Percentiles rank a stretch among this genome's conserved stretches.
These are phyloP conservation scores for Galaxea fascicularis DNA, from an alignment of 92 coral and sea anemone species.

Conservation along the genomic window DNA sequence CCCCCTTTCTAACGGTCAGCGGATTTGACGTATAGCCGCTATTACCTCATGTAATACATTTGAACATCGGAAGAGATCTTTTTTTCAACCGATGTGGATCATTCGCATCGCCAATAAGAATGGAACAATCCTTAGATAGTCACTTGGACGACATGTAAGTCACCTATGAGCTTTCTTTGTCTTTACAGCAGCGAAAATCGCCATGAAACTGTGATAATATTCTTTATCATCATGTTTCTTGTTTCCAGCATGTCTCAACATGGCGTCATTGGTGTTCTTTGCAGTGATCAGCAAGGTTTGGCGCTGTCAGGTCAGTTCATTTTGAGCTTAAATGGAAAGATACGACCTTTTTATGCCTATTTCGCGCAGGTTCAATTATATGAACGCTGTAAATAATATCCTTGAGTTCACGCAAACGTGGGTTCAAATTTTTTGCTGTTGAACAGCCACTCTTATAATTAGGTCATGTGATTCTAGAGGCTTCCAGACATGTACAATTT, in stretches of 20 bases:
- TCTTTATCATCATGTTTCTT: not conserved
- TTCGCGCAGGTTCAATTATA: too few species aligned
- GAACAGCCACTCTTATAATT: too few species aligned
- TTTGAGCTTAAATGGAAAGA: not conserved
- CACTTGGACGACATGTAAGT: slow-evolving; percentile 87
- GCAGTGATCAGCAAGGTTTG: slow-evolving; percentile 91
- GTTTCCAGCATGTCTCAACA: slow-evolving; percentile 82
- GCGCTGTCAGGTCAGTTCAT: slow-evolving; percentile 77
- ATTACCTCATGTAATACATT: not conserved
- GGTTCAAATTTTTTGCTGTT: too few species aligned
- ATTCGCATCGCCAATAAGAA: slow-evolving; percentile 10
- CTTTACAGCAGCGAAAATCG: not conserved
- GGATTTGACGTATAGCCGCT: not conserved
- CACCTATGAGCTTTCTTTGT: not conserved
- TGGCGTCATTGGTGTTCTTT: slow-evolving; percentile 94
- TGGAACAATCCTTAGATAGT: slow-evolving; percentile 83
- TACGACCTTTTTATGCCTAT: not conserved
- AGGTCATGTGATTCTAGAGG: too few species aligned
- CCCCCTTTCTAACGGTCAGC: too few species aligned
- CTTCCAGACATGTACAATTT: too few species aligned
- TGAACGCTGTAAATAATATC: too few species aligned
- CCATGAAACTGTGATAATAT: not conserved
- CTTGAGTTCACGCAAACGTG: too few species aligned
- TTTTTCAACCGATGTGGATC: too few species aligned
- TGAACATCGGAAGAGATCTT: too few species aligned